Base-by-base conservation (phyloP, 2,888 invertebrate genomes). In the Tetropium fuscum region DNA sequence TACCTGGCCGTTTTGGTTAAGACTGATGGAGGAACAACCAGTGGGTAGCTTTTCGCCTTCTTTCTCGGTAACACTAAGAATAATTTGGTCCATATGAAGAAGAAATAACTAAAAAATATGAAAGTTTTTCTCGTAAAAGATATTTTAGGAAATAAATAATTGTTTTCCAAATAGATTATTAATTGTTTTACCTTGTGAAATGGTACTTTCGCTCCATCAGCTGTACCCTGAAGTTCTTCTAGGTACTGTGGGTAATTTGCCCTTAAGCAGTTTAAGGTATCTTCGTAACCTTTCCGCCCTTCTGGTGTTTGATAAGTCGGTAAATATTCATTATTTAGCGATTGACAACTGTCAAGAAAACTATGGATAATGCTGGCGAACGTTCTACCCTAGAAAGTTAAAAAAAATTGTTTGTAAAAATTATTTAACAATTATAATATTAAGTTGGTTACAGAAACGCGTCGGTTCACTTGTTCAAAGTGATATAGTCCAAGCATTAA, bases 201-300 rank as follows among this genome's bases (percentile, higher is more conserved):
- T 0, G 93, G 90, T 2, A 95, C 90, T 66, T 88, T 85, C 1
- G 94, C 90, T 0, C 95, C 95, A 75, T 94, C 93, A 4, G 95
- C 92, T n/a, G 90, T 87, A 4, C 95, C 95, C 77, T 92, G 88
- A 32, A 95, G 83, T 81, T 95, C 95, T 60, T 88, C 85, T 1
- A 95, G 83, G 75, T 95, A 95, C 73, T 93, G 91, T 0, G 95
- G 94, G 80, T 87, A 94, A 69, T 89, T 88, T 44, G 84, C 80
- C 69, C 87, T 87, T 67, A 91, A 89, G 62, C 86, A 86, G 2
- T 84, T 84, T 38, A 95, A 83, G 0, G 93, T 93, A 54, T 86
- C 88, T 18, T 94, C 91, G 74, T 93, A 95, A 0, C 89, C 87
- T 59, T 83, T 76, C 74, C 86, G 85, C 45, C 94, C 95, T 66